Percentiles rank a stretch among this genome's conserved stretches.
Conservation (phyloP, 2,113 vertebrate species). For the Mohoua ochrocephala region DNA sequence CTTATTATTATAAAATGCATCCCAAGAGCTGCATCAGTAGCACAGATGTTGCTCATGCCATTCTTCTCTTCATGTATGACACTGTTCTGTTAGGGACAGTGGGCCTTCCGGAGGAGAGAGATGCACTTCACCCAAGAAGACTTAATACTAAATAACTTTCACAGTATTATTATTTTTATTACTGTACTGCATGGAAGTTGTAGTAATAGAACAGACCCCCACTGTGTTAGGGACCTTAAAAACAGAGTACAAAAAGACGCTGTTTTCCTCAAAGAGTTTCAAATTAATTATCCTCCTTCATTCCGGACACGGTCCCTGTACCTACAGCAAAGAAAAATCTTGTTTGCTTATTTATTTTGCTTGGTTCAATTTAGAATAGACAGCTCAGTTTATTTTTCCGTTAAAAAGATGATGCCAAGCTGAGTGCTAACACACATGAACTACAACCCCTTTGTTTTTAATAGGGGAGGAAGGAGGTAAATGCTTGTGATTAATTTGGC, state of each 20-base stretch:
- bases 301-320: neutral
- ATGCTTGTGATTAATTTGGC: constrained; percentile 34
- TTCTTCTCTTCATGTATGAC: neutral
- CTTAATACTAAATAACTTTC: neutral
- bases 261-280: neutral
- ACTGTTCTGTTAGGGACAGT: neutral
- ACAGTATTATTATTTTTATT: constrained; percentile 14
- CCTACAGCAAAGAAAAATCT: constrained; percentile 57
- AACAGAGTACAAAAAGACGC: neutral
- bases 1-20: neutral
- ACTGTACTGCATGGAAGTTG: neutral
- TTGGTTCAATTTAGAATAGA: constrained; percentile 31
- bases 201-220: neutral
- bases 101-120: neutral
- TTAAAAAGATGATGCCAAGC: constrained; percentile 39
- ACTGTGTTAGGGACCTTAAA: neutral
- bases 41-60: neutral
- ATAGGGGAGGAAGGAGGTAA: neutral
- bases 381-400: constrained; percentile 48
- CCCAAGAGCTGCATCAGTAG: neutral
- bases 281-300: constrained; percentile 15
- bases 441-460: constrained; percentile 10
- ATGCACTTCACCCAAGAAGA: neutral
- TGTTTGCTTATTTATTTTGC: constrained; percentile 57
- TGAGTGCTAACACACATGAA: constrained; percentile 22